These are phyloP conservation scores for Melanerpes aurifrons DNA, from an alignment of 2,113 vertebrate genomes.

Conservation along the genomic window DNA sequence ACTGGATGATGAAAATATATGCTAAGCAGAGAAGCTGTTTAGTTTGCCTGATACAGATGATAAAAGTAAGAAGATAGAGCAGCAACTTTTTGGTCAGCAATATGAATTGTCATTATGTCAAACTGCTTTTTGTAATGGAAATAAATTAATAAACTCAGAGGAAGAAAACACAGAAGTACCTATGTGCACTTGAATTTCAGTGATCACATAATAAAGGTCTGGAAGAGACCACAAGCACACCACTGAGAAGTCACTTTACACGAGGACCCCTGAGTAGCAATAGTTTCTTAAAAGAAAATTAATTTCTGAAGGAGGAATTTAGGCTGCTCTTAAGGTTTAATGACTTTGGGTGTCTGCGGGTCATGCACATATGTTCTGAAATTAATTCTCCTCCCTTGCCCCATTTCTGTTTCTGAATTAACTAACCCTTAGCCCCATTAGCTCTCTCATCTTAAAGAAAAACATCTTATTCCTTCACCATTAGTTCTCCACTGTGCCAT, in stretches of 20 bases:
- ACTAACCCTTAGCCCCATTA: slow-evolving; percentile 68
- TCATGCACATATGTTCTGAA: slow-evolving; percentile 64
- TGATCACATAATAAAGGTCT: slow-evolving; percentile 38
- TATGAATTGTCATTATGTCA: not conserved
- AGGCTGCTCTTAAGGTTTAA: slow-evolving; percentile 56
- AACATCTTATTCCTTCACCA: slow-evolving; percentile 49
- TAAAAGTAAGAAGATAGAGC: not conserved
- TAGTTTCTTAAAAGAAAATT: slow-evolving; percentile 59
- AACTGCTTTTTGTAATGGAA: slow-evolving; percentile 33
- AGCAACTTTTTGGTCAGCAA: not conserved
- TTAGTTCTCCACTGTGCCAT: slow-evolving; percentile 29
- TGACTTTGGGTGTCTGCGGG: slow-evolving; percentile 46
- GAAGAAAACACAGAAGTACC: slow-evolving; percentile 36
- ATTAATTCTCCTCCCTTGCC: not conserved
- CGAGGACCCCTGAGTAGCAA: not conserved
- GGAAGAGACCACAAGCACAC: not conserved
- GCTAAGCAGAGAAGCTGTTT: not conserved
- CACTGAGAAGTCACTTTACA: slow-evolving; percentile 20
- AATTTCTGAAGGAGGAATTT: slow-evolving; percentile 53
- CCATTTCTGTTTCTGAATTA: slow-evolving; percentile 55
- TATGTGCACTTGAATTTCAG: slow-evolving; percentile 35
- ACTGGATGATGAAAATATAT: not conserved
- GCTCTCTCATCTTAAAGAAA: slow-evolving; percentile 53
- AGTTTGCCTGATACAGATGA: not conserved
- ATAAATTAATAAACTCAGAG: slow-evolving; percentile 34